These are phyloP conservation scores for Protodeltote pygarga DNA, from an alignment of 2,888 invertebrate genomes.

Conservation along the genomic window DNA sequence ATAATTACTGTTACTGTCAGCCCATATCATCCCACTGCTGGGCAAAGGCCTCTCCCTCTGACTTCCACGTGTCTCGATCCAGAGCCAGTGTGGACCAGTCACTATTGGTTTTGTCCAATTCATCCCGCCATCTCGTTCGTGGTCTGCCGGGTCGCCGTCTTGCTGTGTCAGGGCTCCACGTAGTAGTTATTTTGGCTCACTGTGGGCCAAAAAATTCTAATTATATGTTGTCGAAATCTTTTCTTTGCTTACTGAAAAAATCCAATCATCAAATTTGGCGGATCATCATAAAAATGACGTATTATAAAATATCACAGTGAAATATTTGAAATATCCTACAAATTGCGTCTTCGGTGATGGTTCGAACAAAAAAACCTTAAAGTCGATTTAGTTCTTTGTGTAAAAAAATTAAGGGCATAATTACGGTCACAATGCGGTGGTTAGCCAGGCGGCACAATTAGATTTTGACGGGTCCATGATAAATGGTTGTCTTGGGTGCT, in stretches of 20 bases:
- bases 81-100: too few species aligned
- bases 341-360: constrained; percentile 69
- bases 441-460: constrained; percentile 85
- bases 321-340: constrained; percentile 75
- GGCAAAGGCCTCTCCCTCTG: too few species aligned
- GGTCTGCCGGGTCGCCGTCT: too few species aligned
- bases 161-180: too few species aligned
- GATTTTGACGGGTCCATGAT: constrained; percentile 85
- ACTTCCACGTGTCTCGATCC: too few species aligned
- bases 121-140: too few species aligned
- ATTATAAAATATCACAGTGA: constrained; percentile 59
- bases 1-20: too few species aligned
- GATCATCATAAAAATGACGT: constrained; percentile 45
- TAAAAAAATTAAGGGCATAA: constrained; percentile 82
- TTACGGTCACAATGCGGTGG: constrained; percentile 83
- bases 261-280: constrained; percentile 33
- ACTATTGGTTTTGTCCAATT: too few species aligned
- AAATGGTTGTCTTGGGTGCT: constrained; percentile 78
- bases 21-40: too few species aligned
- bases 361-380: constrained; percentile 68
- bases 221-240: constrained; percentile 6
- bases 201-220: too few species aligned
- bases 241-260: constrained; percentile 18
- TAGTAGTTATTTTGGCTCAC: too few species aligned
- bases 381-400: constrained; percentile 75